Conservation (phyloP, 2,113 vertebrate genomes). For the Lepus americanus region DNA sequence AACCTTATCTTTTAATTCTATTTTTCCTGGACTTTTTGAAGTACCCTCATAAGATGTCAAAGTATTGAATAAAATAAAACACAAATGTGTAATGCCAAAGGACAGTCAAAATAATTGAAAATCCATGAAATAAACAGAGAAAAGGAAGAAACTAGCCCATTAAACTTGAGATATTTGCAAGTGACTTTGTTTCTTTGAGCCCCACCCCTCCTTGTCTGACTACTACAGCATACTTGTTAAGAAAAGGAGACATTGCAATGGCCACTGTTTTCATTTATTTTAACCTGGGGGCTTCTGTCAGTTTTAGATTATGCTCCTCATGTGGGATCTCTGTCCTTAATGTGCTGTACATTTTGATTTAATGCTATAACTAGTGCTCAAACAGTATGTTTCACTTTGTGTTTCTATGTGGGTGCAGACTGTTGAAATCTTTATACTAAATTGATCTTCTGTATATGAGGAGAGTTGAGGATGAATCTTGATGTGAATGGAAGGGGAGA, state of each 20-base stretch:
- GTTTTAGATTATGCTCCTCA: constrained; percentile 37
- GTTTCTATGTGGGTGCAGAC: no score
- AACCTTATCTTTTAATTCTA: no score
- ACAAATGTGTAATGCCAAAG: constrained; percentile 15
- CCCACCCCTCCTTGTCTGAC: not conserved
- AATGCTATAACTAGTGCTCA: no score
- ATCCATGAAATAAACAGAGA: not conserved
- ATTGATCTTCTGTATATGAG: no score
- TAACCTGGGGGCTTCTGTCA: not conserved
- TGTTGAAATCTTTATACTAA: no score
- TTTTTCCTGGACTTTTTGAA: no score
- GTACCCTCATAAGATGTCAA: not conserved
- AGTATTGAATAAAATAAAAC: not conserved
- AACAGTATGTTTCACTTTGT: no score
- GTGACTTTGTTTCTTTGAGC: not conserved
- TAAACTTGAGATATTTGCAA: not conserved
- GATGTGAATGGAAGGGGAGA: no score
- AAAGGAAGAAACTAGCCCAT: not conserved
- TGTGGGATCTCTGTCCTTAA: no score
- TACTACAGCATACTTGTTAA: not conserved
- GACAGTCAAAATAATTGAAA: not conserved
- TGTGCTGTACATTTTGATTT: no score
- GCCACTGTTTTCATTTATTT: not conserved
- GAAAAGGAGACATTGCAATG: not conserved
- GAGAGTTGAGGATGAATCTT: no score